Percentiles rank a stretch among this genome's conserved stretches.
Evolutionary conservation across 2,888 invertebrate genomes (phyloP).

Genomic region (Eupelmus urozonus): DNA sequence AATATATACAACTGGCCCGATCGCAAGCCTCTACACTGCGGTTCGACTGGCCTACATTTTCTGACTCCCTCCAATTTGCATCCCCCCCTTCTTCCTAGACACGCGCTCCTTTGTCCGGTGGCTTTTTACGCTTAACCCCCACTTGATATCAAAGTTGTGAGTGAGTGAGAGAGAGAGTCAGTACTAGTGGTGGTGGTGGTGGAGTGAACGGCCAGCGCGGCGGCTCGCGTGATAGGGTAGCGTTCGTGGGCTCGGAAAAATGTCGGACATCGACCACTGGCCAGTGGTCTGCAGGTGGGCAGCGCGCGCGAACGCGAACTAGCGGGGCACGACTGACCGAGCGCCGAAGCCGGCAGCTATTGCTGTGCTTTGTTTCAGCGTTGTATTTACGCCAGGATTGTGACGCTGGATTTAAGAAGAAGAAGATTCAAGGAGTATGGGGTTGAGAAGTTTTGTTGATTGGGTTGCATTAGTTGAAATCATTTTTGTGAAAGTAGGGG

Average conservation of each 20-base stretch:
- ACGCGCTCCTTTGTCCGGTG: constrained; percentile 7
- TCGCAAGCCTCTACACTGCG: constrained; percentile 28
- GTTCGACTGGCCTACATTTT: constrained; percentile 56
- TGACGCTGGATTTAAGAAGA: too few relatives aligned
- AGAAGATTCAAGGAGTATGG: too few relatives aligned
- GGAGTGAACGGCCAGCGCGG: constrained; percentile 54
- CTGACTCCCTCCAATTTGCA: constrained; percentile 43
- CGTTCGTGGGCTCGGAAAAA: constrained; percentile 54
- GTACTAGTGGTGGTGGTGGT: neutral
- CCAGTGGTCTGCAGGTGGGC: constrained; percentile 26
- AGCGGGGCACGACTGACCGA: constrained; percentile 16
- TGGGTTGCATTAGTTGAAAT: too few relatives aligned
- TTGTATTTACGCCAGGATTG: too few relatives aligned
- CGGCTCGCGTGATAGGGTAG: constrained; percentile 49
- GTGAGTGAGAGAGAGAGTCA: neutral
- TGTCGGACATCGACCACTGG: constrained; percentile 62
- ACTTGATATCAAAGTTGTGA: constrained; percentile 10
- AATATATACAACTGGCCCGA: too few relatives aligned
- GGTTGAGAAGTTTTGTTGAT: too few relatives aligned
- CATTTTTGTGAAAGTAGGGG: too few relatives aligned
- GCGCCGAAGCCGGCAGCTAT: too few relatives aligned
- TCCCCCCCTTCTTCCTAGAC: constrained; percentile 10
- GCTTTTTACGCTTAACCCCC: neutral
- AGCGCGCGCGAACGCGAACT: constrained; percentile 23
- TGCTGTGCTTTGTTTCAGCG: too few relatives aligned